A percentile compares a stretch with the other conserved stretches of the same genome.
Evolutionary conservation across 2,797 vertebrate genomes (phyloP).

Genomic region (Triplophysa yarkandensis): DNA sequence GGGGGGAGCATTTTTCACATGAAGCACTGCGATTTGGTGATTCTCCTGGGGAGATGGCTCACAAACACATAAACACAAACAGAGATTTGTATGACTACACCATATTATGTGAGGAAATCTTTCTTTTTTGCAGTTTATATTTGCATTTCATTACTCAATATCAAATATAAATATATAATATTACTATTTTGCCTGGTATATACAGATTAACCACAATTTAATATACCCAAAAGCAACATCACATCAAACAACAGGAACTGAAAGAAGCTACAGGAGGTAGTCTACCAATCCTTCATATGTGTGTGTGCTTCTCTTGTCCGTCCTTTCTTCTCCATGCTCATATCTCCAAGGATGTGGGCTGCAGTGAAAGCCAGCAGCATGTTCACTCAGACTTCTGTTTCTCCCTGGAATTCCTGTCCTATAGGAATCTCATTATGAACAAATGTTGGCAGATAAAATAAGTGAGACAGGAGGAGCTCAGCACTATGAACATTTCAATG

Average conservation of each 20-base stretch:
- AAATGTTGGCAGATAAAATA: slow-evolving; percentile 47
- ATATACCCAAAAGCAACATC: neutral
- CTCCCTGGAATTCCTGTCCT: slow-evolving; percentile 56
- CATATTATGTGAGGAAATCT: neutral
- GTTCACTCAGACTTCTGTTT: slow-evolving; percentile 54
- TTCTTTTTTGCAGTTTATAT: neutral
- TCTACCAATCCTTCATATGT: slow-evolving; percentile 17
- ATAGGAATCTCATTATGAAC: slow-evolving; percentile 60
- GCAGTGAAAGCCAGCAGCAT: slow-evolving; percentile 52
- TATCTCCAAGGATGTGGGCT: slow-evolving; percentile 70
- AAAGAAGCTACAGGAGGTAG: neutral
- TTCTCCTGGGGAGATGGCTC: slow-evolving; percentile 48
- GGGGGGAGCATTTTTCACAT: slow-evolving; percentile 20
- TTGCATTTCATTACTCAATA: neutral
- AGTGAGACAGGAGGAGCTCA: slow-evolving; percentile 24
- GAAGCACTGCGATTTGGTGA: slow-evolving; percentile 6
- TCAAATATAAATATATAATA: too few species aligned
- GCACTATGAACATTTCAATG: slow-evolving; percentile 19
- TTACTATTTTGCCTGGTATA: neutral
- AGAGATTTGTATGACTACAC: neutral
- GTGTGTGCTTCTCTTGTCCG: slow-evolving; percentile 54
- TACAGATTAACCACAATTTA: neutral
- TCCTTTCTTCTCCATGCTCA: slow-evolving; percentile 62
- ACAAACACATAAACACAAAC: neutral
- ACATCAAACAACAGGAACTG: slow-evolving; percentile 37